Evolutionary conservation across 2,888 invertebrate genomes (phyloP).

Genomic region (Drosophila testacea): DNA sequence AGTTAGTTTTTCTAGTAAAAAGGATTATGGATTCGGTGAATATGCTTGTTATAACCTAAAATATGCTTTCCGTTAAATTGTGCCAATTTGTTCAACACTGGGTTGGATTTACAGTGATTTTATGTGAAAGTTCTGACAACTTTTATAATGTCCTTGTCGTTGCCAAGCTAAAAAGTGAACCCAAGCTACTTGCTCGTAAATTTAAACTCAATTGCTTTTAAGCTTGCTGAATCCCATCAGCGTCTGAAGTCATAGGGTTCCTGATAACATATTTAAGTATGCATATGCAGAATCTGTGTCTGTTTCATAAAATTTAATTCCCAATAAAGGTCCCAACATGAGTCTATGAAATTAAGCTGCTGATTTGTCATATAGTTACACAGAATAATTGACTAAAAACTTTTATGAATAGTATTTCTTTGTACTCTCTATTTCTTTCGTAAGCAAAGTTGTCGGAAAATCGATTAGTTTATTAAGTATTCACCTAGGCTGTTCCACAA

Average conservation of each 20-base stretch:
- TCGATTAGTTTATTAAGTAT: no score
- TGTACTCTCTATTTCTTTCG: no score
- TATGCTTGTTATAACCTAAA: constrained; percentile 8
- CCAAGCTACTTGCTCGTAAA: background rate
- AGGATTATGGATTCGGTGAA: background rate
- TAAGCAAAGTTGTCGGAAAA: background rate
- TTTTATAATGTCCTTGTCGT: background rate
- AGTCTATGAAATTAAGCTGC: no score
- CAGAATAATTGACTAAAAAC: no score
- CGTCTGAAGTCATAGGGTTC: background rate
- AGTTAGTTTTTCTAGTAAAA: background rate
- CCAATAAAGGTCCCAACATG: no score
- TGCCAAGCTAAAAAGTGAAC: background rate
- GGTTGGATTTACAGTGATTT: background rate
- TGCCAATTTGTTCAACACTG: constrained; percentile 12
- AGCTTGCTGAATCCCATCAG: constrained; percentile 11
- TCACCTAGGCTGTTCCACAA: background rate
- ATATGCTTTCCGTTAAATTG: constrained; percentile 26
- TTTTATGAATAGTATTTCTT: no score
- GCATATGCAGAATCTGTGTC: no score
- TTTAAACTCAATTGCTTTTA: constrained; percentile 16
- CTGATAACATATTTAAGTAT: no score
- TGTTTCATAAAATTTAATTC: no score
- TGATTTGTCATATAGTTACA: no score
- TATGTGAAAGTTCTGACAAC: constrained; percentile 6